Percentiles rank a stretch among this genome's conserved stretches.
phyloP scores from a whole-genome alignment of 1,140 invertebrate species.

The Harlomillsia oculata region DNA sequence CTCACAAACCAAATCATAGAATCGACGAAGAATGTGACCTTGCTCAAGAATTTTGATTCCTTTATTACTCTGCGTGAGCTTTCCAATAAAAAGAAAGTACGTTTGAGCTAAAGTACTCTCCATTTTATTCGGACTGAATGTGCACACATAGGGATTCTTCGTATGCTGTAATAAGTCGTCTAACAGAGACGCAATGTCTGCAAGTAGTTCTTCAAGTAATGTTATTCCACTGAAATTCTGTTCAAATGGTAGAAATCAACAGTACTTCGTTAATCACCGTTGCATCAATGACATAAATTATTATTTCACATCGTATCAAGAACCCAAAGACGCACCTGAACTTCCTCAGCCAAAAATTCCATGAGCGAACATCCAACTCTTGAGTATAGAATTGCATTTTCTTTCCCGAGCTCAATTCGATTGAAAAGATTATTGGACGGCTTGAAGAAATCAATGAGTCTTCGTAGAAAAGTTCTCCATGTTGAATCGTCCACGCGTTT shows the following conservation, averaged over 20 bases:
- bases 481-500: constrained; percentile 60
- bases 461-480: constrained; percentile 65
- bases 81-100: constrained; percentile 87
- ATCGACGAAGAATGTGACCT: constrained; percentile 66
- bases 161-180: constrained; percentile 53
- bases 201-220: constrained; percentile 62
- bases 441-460: constrained; percentile 74
- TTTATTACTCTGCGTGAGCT: constrained; percentile 61
- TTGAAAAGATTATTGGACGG: constrained; percentile 72
- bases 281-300: too few species aligned
- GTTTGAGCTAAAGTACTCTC: constrained; percentile 78
- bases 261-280: constrained; percentile 40
- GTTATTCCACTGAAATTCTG: constrained; percentile 17
- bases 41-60: constrained; percentile 65
- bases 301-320: too few species aligned
- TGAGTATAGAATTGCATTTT: constrained; percentile 52
- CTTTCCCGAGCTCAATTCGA: constrained; percentile 55
- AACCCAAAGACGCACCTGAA: constrained; percentile 48
- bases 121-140: constrained; percentile 80
- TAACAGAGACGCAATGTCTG: constrained; percentile 67
- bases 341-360: constrained; percentile 56
- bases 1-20: constrained; percentile 66
- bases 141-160: constrained; percentile 68
- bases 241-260: constrained; percentile 7
- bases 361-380: constrained; percentile 64